Percentiles rank a stretch among this genome's conserved stretches.
Conservation (phyloP, 2,113 vertebrate species). For the Calyptomena viridis region DNA sequence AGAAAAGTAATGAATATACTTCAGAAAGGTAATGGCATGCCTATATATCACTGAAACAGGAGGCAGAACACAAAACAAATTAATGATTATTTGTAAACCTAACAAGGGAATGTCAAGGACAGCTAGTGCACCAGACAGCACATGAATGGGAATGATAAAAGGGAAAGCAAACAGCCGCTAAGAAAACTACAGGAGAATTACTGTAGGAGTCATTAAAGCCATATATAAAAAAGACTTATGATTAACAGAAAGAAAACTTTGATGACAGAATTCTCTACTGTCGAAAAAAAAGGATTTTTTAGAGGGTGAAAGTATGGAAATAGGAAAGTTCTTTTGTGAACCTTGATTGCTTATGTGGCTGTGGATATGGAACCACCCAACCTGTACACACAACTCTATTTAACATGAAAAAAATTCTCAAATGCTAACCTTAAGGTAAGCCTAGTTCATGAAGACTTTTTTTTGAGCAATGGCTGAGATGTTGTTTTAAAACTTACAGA, state of each 20-base stretch:
- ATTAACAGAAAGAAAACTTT: background rate
- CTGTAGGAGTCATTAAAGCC: background rate
- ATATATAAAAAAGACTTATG: background rate
- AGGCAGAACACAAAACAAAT: slow-evolving; percentile 60
- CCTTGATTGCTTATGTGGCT: background rate
- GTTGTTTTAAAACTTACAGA: background rate
- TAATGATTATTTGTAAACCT: slow-evolving; percentile 70
- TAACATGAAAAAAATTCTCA: background rate
- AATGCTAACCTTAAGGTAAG: background rate
- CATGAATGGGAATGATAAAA: slow-evolving; percentile 45
- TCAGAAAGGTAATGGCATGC: slow-evolving; percentile 49
- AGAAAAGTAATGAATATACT: slow-evolving; percentile 48
- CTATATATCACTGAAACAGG: slow-evolving; percentile 66
- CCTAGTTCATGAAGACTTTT: background rate
- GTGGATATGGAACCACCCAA: background rate
- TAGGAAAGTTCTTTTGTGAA: background rate
- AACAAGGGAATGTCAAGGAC: slow-evolving; percentile 62
- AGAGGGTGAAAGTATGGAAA: background rate
- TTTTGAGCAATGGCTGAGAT: background rate
- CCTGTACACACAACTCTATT: background rate
- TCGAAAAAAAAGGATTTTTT: background rate
- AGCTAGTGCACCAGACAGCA: background rate
- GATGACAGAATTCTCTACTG: background rate
- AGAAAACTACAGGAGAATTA: background rate
- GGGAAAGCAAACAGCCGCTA: background rate